Evolutionary conservation across 2,888 invertebrate species (phyloP), one percentile per base, ranked within the genome.

Genomic region (Diploptera punctata): DNA sequence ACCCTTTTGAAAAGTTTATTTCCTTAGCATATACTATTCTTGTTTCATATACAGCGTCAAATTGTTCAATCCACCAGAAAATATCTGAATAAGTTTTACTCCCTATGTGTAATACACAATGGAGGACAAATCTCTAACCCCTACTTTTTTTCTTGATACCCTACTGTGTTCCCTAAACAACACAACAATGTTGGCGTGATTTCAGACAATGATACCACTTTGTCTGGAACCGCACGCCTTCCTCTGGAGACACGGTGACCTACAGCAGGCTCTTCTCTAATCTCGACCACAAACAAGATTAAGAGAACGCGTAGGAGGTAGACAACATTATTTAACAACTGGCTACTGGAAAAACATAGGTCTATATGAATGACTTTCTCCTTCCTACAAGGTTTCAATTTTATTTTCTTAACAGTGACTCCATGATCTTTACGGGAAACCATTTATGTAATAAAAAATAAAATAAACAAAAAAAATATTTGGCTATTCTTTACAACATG

Each of bases 161-260:
- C 52, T 52, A 52, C 52, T 10, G 57, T 57, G 57, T 65, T 43
- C 16, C 24, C 62, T 38, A 62, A 62, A 62, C 62, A 31, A 62
- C 38, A 10, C 65, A 47, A 47, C 47, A 24, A 43, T 44, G 44
- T 24, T 44, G 65, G 70, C 47, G 70, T 70, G 70, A 70, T 70
- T 70, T 65, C 61, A 65, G 65, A 70, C 70, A 65, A 70, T 52
- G 70, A 70, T 62, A 70, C 62, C 26, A 65, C 26, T 65, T 43
- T 65, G 44, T 65, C 24, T 43, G 18, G 3, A 13, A 54, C 54
- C 26, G 26, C 54, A 54, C 54, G 24, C 54, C 54, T 29, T 57
- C 31, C 16, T 13, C 57, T n/a, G 13, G 21, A 57, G 29, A 29
- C 29, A n/a, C 9, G 18, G 13, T 57, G 57, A 57, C 57, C 57